Evolutionary conservation across 1,140 invertebrate genomes (phyloP).

Genomic region (Drosophila nannoptera): DNA sequence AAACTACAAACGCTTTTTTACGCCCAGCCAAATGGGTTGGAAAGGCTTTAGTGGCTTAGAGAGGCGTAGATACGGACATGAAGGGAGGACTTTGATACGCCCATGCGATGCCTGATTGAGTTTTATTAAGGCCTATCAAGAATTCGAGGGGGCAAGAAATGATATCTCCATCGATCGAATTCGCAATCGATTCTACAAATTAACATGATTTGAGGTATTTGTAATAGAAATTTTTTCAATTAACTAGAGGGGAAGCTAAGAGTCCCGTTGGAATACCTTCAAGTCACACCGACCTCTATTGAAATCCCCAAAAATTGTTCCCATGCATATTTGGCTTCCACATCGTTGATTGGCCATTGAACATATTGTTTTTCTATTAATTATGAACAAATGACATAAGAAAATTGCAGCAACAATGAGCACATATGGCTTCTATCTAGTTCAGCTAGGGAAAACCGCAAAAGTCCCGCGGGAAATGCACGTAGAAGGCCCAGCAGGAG

Average conservation of each 20-base stretch:
- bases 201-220: too few relatives aligned
- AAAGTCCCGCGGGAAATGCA: constrained; percentile 64
- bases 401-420: constrained; percentile 55
- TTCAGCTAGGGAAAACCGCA: constrained; percentile 29
- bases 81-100: not conserved
- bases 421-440: constrained; percentile 65
- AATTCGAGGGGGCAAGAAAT: not conserved
- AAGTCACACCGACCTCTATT: not conserved
- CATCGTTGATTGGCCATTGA: constrained; percentile 49
- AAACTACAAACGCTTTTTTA: constrained; percentile 18
- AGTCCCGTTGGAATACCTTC: too few relatives aligned
- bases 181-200: too few relatives aligned
- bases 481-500: constrained; percentile 7
- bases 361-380: constrained; percentile 77
- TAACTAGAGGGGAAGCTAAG: too few relatives aligned
- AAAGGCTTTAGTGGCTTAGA: constrained; percentile 58
- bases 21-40: constrained; percentile 22
- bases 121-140: not conserved
- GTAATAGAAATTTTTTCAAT: too few relatives aligned
- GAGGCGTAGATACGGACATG: constrained; percentile 31
- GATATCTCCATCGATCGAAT: too few relatives aligned
- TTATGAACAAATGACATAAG: constrained; percentile 48
- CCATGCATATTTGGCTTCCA: constrained; percentile 8
- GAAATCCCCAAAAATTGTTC: not conserved
- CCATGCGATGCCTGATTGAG: not conserved